Conservation (phyloP, 2,113 vertebrate genomes). For the Lasiurus borealis region DNA sequence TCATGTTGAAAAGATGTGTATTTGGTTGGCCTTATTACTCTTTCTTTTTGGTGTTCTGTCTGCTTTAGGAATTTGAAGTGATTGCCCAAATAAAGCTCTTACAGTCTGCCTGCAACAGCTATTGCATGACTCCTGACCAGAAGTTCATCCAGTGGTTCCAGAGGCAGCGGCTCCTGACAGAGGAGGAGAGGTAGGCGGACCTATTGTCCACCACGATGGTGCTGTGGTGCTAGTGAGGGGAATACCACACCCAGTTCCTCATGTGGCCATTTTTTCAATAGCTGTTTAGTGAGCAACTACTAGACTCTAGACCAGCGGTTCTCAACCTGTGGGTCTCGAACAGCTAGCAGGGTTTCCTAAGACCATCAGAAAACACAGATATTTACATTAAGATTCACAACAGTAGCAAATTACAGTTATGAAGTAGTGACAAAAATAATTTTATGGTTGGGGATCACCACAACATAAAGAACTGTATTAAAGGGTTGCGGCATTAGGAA, state of each 20-base stretch:
- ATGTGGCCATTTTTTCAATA: not conserved
- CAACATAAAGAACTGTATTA: no score
- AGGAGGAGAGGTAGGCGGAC: constrained; percentile 93
- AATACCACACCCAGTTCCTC: not conserved
- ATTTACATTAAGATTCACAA: no score
- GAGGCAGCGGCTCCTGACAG: constrained; percentile 90
- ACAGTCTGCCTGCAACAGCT: constrained; percentile 97
- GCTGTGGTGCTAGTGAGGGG: fast-evolving
- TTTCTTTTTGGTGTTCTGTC: constrained; percentile 29
- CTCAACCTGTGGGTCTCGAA: no score
- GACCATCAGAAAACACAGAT: no score
- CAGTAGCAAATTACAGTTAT: no score
- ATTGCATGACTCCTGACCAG: constrained; percentile 91
- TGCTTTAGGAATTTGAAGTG: constrained; percentile 95
- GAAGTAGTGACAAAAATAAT: no score
- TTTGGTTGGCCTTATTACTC: constrained; percentile 38
- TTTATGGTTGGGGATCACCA: no score
- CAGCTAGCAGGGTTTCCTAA: no score
- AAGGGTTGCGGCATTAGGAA: no score
- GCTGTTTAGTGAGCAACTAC: not conserved
- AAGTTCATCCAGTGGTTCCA: constrained; percentile 95
- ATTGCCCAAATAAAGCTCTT: constrained; percentile 97
- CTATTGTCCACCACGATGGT: fast-evolving
- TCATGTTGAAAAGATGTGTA: not conserved
- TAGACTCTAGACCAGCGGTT: not conserved